Base-by-base conservation (phyloP, 2,797 vertebrate species). In the Hydrophis major region DNA sequence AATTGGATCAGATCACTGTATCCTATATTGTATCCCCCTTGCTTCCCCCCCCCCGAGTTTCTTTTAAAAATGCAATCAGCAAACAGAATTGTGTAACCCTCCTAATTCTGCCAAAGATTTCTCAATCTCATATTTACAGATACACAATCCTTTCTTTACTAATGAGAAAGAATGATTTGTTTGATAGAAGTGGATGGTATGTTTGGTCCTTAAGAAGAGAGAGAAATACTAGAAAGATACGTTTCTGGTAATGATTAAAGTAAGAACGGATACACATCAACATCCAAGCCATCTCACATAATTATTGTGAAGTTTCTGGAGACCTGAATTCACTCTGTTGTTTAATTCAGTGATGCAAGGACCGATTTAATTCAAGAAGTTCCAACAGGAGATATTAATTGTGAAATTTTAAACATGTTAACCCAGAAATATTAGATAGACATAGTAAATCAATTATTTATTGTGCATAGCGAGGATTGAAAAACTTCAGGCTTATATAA, bases 61-160 rank as follows among this genome's bases (percentile, higher is more conserved):
- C 92, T 55, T 96, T 96, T 94, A 93, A 92, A 91, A 93, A 78
- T 91, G 20, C 20, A 8, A 4, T 91, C 86, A 0, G 0, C 53
- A 10, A 93, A 88, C 94, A 97, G 93, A 96, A 95, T 93, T 50
- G 78, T 90, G 92, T 92, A 96, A 95, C 96, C 96, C 95, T 96
- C 94, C 94, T 13, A 89, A 25, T 0, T 0, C 57, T 92, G 92
- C 69, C 32, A 92, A 56, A 92, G 93, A 95, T 96, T 95, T 95
- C 94, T 96, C 96, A 96, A 96, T 95, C 95, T 95, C 90, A 95
- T 89, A 94, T 60, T 93, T 37, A 0, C 87, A 94, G 95, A 94
- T 60, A 96, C 61, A 87, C 88, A 87, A 87, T 90, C 87, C 60
- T 57, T 90, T 93, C 89, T 90, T 90, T 55, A 87, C 78, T 66